Base-by-base conservation (phyloP, 2,113 vertebrate species). In the Lucifuga dentata region DNA sequence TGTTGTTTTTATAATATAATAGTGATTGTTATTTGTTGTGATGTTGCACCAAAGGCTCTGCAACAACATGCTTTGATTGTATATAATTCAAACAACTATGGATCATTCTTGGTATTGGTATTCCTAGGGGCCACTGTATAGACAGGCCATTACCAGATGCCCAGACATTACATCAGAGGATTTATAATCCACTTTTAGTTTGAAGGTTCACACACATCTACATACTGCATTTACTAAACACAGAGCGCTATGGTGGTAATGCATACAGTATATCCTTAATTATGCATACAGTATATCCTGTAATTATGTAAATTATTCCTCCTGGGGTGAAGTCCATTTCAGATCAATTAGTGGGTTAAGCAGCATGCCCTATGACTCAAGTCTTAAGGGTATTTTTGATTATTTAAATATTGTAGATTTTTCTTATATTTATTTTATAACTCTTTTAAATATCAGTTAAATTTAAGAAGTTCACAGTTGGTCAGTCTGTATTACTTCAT, bases 241-340 rank as follows among this genome's bases (percentile, higher is more conserved):
- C 52, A 46, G 11, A 24, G 36, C 17, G 20, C 11, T 8, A 33
- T 19, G 36, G 50, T 48, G 26, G 19, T 17, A 19, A 41, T 68
- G 33, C 45, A 35, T 17, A n/a, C n/a, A n/a, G n/a, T n/a, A n/a
- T n/a, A n/a, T n/a, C n/a, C n/a, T n/a, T n/a, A n/a, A n/a, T n/a
- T n/a, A n/a, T n/a, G n/a, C n/a, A n/a, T n/a, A n/a, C n/a, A n/a
- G n/a, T n/a, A 52, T 64, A 39, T 64, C 29, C 16, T 77, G 23
- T 67, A 51, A 78, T 87, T 85, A 76, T 76, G 71, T 69, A 85
- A 88, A 76, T 84, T 65, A 69, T 50, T 23, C 67, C 62, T 35
- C 39, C 69, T 81, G 13, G 39, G 65, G 51, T 76, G 68, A 23
- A 88, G 65, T 68, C 59, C 40, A 62, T 66, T 69, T 76, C 29